Percentiles rank a stretch among this genome's conserved stretches.
Conservation (phyloP, 2,113 vertebrate species). For the Orientallactaga bullata region DNA sequence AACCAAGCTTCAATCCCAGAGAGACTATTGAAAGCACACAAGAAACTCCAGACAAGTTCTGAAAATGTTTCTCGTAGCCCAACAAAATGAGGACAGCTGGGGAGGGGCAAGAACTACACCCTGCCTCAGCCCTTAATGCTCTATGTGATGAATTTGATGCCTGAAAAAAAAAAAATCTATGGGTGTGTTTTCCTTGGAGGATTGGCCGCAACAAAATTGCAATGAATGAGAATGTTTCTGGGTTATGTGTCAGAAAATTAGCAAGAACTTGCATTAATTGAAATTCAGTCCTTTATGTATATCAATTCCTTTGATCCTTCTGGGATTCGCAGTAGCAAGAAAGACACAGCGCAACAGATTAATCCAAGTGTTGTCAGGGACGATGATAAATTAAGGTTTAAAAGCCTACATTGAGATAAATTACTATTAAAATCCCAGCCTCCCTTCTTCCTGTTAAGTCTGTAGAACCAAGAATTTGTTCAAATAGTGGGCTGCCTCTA, state of each 20-base stretch:
- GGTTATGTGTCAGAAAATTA: constrained; percentile 80
- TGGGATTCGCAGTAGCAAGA: constrained; percentile 75
- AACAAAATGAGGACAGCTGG: background rate
- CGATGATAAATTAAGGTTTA: constrained; percentile 84
- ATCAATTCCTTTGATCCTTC: constrained; percentile 78
- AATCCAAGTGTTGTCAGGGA: constrained; percentile 77
- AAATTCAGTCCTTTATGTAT: constrained; percentile 80
- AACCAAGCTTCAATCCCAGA: background rate
- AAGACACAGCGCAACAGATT: constrained; percentile 81
- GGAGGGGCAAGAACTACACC: background rate
- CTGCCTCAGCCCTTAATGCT: background rate
- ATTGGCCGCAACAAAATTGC: constrained; percentile 59
- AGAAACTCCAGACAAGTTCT: constrained; percentile 13
- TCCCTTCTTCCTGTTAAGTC: constrained; percentile 53
- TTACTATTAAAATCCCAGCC: constrained; percentile 71
- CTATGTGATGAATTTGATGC: constrained; percentile 63
- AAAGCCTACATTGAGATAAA: constrained; percentile 79
- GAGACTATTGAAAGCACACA: background rate
- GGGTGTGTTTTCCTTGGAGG: constrained; percentile 71
- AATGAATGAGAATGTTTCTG: constrained; percentile 77
- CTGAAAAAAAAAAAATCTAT: constrained; percentile 58
- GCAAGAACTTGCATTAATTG: constrained; percentile 75
- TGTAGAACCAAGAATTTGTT: constrained; percentile 32
- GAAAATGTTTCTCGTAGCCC: background rate
- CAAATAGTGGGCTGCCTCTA: background rate